These are phyloP conservation scores for Bubalus kerabau DNA, from an alignment of 2,113 vertebrate species.

Conservation along the genomic window DNA sequence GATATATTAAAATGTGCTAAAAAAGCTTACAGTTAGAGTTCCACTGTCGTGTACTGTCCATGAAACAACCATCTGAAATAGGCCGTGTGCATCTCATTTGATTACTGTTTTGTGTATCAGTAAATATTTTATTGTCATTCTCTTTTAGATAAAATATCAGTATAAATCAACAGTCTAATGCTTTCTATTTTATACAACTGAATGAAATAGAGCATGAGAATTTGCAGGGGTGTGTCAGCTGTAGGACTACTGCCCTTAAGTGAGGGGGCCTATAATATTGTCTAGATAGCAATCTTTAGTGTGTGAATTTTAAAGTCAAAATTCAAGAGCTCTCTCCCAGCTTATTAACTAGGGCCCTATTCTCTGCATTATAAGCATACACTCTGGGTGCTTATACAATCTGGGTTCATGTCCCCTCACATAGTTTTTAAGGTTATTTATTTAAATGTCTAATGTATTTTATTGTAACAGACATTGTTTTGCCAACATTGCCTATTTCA, in stretches of 20 bases:
- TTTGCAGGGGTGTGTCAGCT: neutral
- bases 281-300: neutral
- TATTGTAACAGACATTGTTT: too few species aligned
- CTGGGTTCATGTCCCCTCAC: too few species aligned
- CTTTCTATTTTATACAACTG: neutral
- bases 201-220: neutral
- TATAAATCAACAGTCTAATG: neutral
- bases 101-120: neutral
- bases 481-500: too few species aligned
- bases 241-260: neutral
- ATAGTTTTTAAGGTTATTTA: too few species aligned
- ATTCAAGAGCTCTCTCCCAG: neutral
- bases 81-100: neutral
- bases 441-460: too few species aligned
- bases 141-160: neutral
- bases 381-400: neutral
- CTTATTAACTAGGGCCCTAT: neutral
- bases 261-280: neutral
- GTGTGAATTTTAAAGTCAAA: neutral
- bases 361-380: neutral
- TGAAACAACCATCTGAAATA: neutral
- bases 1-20: neutral
- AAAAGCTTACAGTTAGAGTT: neutral
- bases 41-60: too few species aligned
- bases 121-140: neutral